These are phyloP conservation scores for Heliconius eleuchia DNA, from an alignment of 1,140 invertebrate genomes.

Conservation along the genomic window DNA sequence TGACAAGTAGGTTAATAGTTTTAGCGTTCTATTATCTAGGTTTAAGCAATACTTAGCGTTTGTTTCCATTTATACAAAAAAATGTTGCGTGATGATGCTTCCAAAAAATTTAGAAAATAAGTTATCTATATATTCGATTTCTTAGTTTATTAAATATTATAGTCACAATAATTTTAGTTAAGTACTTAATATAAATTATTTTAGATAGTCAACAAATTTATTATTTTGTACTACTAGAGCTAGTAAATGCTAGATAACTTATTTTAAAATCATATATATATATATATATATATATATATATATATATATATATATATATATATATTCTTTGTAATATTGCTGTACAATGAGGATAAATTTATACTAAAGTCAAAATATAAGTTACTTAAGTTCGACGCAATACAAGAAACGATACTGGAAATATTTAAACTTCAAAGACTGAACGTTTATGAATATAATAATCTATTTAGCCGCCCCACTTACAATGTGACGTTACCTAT, in stretches of 20 bases:
- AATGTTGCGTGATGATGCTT: conserved; percentile 1
- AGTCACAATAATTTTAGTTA: conserved; percentile 19
- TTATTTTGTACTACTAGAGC: conserved; percentile 21
- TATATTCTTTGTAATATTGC: conserved; percentile 3
- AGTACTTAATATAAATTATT: conserved; percentile 24
- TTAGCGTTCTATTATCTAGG: background rate
- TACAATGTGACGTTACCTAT: background rate
- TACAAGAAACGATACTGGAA: background rate
- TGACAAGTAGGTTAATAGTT: background rate
- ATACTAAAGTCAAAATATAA: background rate
- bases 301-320: background rate
- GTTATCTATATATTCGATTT: background rate
- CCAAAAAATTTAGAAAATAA: background rate
- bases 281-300: too few species aligned
- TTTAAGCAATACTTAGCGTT: background rate
- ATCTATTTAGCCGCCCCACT: background rate
- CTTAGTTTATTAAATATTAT: background rate
- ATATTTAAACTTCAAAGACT: conserved; percentile 2
- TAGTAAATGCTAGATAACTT: conserved; percentile 30
- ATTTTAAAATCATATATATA: background rate
- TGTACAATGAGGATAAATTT: background rate
- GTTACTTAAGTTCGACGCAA: background rate
- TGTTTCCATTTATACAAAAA: background rate
- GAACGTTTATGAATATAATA: background rate
- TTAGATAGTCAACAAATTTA: conserved; percentile 32